Evolutionary conservation across 2,113 vertebrate species (phyloP).

Genomic region (Pterophyllum scalare): DNA sequence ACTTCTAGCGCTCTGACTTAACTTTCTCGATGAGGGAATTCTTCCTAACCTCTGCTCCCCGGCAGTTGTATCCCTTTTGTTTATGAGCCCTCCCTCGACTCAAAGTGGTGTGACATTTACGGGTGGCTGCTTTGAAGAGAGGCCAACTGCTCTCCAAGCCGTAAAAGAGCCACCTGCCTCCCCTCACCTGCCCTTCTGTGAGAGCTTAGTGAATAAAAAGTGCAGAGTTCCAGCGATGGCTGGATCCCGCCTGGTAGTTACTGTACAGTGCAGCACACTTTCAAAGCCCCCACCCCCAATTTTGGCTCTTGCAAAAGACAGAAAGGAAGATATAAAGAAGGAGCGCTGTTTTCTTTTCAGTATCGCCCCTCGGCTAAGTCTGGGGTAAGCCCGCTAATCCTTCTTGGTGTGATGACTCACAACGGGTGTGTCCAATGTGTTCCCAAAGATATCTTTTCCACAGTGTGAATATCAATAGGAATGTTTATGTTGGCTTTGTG

Average conservation of each 20-base stretch:
- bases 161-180: slow-evolving; percentile 79
- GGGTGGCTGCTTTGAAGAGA: slow-evolving; percentile 72
- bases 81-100: slow-evolving; percentile 50
- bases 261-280: slow-evolving; percentile 62
- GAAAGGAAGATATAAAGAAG: slow-evolving; percentile 70
- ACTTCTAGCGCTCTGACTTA: slow-evolving; percentile 1
- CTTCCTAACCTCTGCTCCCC: slow-evolving; percentile 34
- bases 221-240: slow-evolving; percentile 43
- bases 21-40: slow-evolving; percentile 35
- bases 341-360: slow-evolving; percentile 76
- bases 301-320: slow-evolving; percentile 71
- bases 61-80: slow-evolving; percentile 63
- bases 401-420: slow-evolving; percentile 75
- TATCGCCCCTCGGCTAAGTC: slow-evolving; percentile 76
- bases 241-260: slow-evolving; percentile 59
- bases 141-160: slow-evolving; percentile 71
- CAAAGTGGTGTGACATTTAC: slow-evolving; percentile 70
- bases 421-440: slow-evolving; percentile 79
- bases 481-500: slow-evolving; percentile 71
- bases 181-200: slow-evolving; percentile 77
- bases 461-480: slow-evolving; percentile 71
- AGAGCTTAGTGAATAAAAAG: slow-evolving; percentile 69
- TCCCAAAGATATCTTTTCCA: slow-evolving; percentile 74
- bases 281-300: slow-evolving; percentile 53
- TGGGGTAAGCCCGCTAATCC: slow-evolving; percentile 77